phyloP scores from a whole-genome alignment of 2,113 vertebrate genomes.

The Chloroceryle aenea region DNA sequence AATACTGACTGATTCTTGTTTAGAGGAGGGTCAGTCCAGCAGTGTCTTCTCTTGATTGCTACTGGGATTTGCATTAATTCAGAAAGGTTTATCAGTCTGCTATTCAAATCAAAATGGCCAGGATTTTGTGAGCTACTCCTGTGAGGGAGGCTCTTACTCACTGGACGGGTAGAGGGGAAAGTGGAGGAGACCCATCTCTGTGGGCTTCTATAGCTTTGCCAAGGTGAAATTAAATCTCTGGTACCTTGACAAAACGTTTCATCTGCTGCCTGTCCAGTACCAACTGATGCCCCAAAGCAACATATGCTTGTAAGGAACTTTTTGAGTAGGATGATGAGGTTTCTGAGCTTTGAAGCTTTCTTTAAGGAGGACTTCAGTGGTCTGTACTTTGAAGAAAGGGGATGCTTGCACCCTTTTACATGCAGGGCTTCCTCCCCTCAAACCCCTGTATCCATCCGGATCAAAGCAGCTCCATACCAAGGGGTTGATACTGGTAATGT shows the following conservation, averaged over 20 bases:
- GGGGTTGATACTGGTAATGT: background rate
- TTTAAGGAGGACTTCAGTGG: background rate
- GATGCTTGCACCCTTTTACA: background rate
- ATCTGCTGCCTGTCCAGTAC: no score
- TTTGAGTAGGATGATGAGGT: background rate
- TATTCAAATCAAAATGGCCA: background rate
- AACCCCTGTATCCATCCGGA: background rate
- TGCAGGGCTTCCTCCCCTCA: background rate
- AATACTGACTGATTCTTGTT: background rate
- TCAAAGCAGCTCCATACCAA: background rate
- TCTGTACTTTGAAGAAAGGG: background rate
- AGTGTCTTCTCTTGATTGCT: background rate
- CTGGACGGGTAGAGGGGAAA: background rate
- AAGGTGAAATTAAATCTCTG: background rate
- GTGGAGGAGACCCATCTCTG: rapidly evolving
- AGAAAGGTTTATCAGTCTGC: background rate
- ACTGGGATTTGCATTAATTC: background rate
- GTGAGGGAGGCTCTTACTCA: rapidly evolving
- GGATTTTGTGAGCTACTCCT: background rate
- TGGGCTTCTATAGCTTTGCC: background rate
- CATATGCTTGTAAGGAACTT: rapidly evolving
- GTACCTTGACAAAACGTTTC: no score
- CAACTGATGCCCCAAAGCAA: background rate
- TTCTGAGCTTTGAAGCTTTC: background rate
- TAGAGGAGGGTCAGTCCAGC: background rate